These are phyloP conservation scores for Platanista minor DNA, from an alignment of 2,113 vertebrate species.

Conservation along the genomic window DNA sequence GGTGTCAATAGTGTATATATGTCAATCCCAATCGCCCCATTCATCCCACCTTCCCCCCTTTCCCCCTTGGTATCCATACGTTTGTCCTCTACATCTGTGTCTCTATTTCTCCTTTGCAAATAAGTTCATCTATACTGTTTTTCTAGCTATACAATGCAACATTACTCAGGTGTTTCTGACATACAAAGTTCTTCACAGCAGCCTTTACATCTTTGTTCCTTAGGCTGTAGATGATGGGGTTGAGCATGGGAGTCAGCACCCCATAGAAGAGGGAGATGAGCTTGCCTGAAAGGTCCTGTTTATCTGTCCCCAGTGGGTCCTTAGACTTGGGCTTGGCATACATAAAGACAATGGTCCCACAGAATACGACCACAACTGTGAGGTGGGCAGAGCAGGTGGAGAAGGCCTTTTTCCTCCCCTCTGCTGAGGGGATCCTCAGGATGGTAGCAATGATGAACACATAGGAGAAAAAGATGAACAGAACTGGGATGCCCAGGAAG, in stretches of 20 bases:
- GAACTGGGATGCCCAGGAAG: neutral
- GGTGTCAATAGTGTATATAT: no score
- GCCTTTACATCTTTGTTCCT: conserved; percentile 57
- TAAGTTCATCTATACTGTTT: no score
- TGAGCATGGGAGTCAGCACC: conserved; percentile 58
- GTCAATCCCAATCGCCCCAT: no score
- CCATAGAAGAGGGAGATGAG: conserved; percentile 52
- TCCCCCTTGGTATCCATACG: no score
- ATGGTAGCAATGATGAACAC: neutral
- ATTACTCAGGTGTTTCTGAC: neutral
- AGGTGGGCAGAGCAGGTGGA: conserved; percentile 53
- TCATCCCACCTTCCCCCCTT: no score
- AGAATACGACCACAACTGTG: neutral
- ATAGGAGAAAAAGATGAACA: neutral
- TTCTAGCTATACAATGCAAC: no score
- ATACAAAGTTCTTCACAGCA: neutral
- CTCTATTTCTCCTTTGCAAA: no score
- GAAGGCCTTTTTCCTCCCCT: neutral
- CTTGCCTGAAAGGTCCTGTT: neutral
- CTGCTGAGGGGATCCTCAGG: neutral
- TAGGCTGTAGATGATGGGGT: conserved; percentile 66
- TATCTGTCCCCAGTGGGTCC: neutral
- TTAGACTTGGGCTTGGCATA: neutral
- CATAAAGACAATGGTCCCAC: conserved; percentile 29
- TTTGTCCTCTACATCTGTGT: no score